Evolutionary conservation across 2,888 invertebrate species (phyloP).

Genomic region (Amblyjoppa fuscipennis): DNA sequence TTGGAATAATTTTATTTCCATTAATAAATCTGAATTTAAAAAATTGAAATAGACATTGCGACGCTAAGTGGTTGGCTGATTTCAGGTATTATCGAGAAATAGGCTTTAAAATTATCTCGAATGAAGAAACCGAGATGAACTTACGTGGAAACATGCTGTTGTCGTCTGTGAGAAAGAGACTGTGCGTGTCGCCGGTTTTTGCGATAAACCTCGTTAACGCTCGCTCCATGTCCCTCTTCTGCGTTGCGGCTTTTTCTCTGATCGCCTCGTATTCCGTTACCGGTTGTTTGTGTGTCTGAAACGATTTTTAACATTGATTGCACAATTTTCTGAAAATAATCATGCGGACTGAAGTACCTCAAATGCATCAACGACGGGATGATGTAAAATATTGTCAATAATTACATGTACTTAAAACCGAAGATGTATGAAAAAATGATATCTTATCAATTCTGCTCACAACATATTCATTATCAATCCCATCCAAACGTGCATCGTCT

Average conservation of each 20-base stretch:
- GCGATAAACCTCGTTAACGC: constrained; percentile 97
- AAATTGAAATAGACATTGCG: background rate
- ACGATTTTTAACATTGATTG: background rate
- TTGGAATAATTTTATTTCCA: background rate
- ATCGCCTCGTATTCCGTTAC: constrained; percentile 98
- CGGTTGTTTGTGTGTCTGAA: constrained; percentile 96
- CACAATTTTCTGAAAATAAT: background rate
- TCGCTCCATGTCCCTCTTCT: constrained; percentile 97
- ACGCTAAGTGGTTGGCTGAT: background rate
- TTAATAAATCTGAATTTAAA: too few species aligned
- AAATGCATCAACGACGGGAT: too few species aligned
- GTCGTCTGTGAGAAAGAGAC: constrained; percentile 95
- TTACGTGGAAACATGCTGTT: constrained; percentile 95
- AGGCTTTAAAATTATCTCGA: background rate
- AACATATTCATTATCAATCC: too few species aligned
- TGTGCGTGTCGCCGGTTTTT: constrained; percentile 97
- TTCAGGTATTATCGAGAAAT: background rate
- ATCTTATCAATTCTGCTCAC: too few species aligned
- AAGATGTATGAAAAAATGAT: background rate
- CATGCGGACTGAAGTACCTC: too few species aligned
- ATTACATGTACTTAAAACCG: background rate
- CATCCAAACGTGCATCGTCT: too few species aligned
- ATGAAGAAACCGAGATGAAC: constrained; percentile 77
- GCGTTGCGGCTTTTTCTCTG: constrained; percentile 96
- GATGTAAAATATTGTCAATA: too few species aligned